Conservation (phyloP, 2,797 vertebrate genomes). For the Sebastes flavidus region DNA sequence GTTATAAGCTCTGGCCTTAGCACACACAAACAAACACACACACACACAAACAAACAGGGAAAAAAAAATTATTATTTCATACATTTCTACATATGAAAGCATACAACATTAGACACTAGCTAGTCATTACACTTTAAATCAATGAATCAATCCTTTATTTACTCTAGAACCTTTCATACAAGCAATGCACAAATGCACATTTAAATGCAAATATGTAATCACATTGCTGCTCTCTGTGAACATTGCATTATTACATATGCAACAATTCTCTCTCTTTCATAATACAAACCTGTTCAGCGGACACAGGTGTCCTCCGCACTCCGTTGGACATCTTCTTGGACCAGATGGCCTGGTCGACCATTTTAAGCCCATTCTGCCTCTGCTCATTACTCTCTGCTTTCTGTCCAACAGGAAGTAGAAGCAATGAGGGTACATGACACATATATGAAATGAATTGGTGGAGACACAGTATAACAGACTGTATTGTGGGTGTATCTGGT, state of each 20-base stretch:
- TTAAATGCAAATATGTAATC: not conserved
- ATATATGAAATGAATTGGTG: not conserved
- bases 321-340: constrained; percentile 99
- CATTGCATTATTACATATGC: not conserved
- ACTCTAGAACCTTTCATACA: not conserved
- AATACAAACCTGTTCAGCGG: constrained; percentile 90
- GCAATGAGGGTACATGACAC: not conserved
- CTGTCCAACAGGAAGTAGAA: constrained; percentile 65
- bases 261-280: not conserved
- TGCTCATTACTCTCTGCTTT: constrained; percentile 96
- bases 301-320: constrained; percentile 92
- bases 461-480: not conserved
- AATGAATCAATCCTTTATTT: not conserved
- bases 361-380: constrained; percentile 97
- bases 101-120: not conserved
- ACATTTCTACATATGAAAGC: not conserved
- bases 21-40: constrained; percentile 4
- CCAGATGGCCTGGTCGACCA: constrained; percentile 99
- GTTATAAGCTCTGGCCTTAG: constrained; percentile 93
- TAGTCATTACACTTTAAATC: not conserved
- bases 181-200: not conserved
- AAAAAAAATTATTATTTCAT: not conserved
- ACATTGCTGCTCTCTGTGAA: not conserved
- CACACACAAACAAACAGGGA: not conserved
- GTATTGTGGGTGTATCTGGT: not conserved